These are phyloP conservation scores for Mareca penelope DNA, from an alignment of 2,797 vertebrate species.

Conservation along the genomic window DNA sequence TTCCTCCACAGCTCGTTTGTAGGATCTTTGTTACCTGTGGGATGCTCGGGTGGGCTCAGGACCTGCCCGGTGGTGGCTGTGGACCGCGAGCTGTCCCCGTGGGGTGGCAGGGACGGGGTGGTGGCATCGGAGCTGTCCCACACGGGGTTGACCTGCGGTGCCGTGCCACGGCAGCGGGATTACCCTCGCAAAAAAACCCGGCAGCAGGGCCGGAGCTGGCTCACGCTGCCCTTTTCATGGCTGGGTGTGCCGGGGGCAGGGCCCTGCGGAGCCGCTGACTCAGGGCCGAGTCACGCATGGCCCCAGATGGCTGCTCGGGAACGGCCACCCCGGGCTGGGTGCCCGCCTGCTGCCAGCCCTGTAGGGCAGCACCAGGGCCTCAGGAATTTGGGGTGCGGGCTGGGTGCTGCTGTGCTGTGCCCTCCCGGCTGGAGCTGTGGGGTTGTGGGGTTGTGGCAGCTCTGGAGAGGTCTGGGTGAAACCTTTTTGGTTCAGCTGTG, in stretches of 20 bases:
- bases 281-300: neutral
- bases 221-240: neutral
- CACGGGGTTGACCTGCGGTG: neutral
- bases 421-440: neutral
- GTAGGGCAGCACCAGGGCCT: neutral
- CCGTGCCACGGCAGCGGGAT: neutral
- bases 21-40: neutral
- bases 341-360: neutral
- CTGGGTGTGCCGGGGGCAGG: neutral
- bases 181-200: neutral
- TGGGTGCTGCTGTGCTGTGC: neutral
- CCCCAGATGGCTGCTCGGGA: neutral
- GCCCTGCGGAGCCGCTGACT: neutral
- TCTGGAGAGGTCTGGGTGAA: neutral
- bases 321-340: neutral
- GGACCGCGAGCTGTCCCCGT: rapidly evolving
- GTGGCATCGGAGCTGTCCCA: rapidly evolving
- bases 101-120: rapidly evolving
- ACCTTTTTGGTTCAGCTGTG: rapidly evolving
- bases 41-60: neutral
- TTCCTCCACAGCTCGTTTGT: neutral
- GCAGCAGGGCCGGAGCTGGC: neutral
- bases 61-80: neutral
- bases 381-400: neutral
- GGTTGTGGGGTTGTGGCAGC: too few relatives aligned